A percentile compares a stretch with the other conserved stretches of the same genome.
Evolutionary conservation across 2,113 vertebrate genomes (phyloP).

Genomic region (Tupaia tana): DNA sequence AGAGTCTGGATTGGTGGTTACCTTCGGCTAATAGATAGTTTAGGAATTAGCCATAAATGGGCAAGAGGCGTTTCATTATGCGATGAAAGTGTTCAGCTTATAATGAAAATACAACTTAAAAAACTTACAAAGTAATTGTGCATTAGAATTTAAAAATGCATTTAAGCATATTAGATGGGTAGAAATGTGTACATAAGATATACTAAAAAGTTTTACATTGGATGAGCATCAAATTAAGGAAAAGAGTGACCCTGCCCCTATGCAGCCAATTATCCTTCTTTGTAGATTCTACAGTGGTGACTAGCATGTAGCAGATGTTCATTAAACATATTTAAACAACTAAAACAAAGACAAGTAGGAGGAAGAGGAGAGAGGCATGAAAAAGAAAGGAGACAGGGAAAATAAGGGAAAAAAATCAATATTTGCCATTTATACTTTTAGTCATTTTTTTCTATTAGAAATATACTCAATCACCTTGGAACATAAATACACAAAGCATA

Average conservation of each 20-base stretch:
- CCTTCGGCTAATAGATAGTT: neutral
- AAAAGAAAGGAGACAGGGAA: neutral
- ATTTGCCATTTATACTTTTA: neutral
- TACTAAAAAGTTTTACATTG: neutral
- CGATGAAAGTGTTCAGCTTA: neutral
- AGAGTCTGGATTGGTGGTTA: neutral
- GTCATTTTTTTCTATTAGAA: neutral
- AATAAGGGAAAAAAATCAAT: neutral
- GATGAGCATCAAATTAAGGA: neutral
- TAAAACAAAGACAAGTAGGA: neutral
- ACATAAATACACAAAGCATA: neutral
- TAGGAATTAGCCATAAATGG: neutral
- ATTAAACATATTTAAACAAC: neutral
- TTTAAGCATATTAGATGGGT: neutral
- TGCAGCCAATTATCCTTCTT: neutral
- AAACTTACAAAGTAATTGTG: neutral
- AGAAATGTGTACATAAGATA: neutral
- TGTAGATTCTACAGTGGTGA: neutral
- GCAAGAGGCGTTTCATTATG: neutral
- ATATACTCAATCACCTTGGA: neutral
- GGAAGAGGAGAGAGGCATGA: neutral
- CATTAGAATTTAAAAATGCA: neutral
- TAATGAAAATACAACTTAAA: neutral
- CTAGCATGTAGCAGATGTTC: neutral
- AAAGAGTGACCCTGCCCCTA: neutral